Evolutionary conservation across 2,113 vertebrate species (phyloP).

Genomic region (Stictonetta naevosa): DNA sequence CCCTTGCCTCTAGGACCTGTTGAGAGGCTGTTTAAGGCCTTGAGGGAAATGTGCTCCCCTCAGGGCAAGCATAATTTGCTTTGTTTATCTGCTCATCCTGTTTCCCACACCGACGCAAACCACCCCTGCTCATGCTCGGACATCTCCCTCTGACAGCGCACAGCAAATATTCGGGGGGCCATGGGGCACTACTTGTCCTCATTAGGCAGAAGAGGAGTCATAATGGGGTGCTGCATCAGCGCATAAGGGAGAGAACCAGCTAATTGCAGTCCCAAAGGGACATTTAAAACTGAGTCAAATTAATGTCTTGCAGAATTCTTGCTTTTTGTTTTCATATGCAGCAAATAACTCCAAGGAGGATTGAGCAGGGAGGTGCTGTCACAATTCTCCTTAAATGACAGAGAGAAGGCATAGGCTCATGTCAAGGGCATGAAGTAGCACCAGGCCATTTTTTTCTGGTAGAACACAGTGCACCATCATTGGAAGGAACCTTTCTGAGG

Average conservation of each 20-base stretch:
- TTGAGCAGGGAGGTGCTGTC: neutral
- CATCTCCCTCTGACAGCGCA: neutral
- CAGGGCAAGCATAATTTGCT: neutral
- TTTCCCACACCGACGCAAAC: neutral
- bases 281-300: neutral
- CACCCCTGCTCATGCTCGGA: neutral
- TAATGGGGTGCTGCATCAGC: neutral
- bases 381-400: neutral
- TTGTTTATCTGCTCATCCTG: neutral
- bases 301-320: neutral
- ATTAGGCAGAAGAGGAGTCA: neutral
- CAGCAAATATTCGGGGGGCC: neutral
- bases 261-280: neutral
- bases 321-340: neutral
- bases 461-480: fast-evolving
- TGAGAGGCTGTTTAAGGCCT: neutral
- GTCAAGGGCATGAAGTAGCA: neutral
- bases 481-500: neutral
- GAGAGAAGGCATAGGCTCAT: fast-evolving
- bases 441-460: neutral
- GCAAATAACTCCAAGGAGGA: neutral
- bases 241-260: neutral
- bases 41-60: neutral
- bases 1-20: neutral
- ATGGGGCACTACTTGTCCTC: neutral